Percentiles rank a stretch among this genome's conserved stretches.
Conservation (phyloP, 2,113 vertebrate species). For the Camelus bactrianus region DNA sequence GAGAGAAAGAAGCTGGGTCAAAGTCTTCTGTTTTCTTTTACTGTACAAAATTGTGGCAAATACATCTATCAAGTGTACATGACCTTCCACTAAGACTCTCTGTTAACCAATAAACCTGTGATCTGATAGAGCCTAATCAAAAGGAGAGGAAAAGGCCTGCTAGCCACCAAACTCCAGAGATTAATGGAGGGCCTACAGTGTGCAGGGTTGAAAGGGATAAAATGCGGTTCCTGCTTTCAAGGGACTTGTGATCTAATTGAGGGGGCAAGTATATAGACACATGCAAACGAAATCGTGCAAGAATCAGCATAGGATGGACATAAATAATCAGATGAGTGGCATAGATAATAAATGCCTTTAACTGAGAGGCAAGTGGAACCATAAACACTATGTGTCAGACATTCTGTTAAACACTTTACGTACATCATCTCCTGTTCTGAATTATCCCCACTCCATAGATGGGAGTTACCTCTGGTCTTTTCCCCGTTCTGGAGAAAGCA, state of each 20-base stretch:
- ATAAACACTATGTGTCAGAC: background rate
- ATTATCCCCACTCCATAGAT: background rate
- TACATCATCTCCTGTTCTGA: background rate
- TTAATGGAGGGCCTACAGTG: background rate
- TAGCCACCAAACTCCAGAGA: background rate
- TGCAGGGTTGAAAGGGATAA: background rate
- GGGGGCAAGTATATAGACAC: background rate
- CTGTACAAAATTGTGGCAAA: background rate
- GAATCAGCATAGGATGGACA: background rate
- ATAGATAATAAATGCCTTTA: background rate
- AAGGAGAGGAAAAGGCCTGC: background rate
- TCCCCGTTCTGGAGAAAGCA: background rate
- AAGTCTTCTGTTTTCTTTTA: slow-evolving; percentile 25
- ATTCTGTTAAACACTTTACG: background rate
- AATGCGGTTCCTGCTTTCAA: background rate
- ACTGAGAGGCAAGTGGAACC: background rate
- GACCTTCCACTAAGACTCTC: background rate
- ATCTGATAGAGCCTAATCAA: background rate
- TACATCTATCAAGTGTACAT: background rate
- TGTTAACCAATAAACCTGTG: background rate
- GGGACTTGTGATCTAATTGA: background rate
- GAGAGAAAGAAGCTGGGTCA: slow-evolving; percentile 13
- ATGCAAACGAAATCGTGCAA: background rate
- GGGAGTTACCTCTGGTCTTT: background rate
- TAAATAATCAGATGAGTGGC: background rate